Evolutionary conservation across 2,888 invertebrate genomes (phyloP), one percentile per base, ranked within the genome.

Genomic region (Rapana venosa): DNA sequence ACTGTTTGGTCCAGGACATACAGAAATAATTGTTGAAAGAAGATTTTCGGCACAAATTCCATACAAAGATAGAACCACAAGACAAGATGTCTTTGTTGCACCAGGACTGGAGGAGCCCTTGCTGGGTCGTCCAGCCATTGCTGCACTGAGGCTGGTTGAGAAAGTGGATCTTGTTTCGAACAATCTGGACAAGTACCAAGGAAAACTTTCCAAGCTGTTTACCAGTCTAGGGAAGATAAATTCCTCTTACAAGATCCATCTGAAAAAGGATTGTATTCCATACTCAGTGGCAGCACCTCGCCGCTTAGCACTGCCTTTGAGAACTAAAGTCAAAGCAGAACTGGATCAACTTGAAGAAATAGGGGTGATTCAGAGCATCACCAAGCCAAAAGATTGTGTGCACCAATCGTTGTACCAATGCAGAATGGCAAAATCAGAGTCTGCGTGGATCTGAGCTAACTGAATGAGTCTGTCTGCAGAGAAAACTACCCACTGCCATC

Each of bases 221-320:
- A 22, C 13, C 13, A 36, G 81, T 36, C 81, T 81, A 8, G 81
- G 81, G 26, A 81, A 81, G 22, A 35, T 81, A 22, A 15, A 81
- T 20, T 36, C 35, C n/a, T 15, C 81, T 11, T 88, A 81, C 88
- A 81, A 77, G 79, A 88, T 58, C 32, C 35, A 79, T 74, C 88
- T 88, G 35, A 88, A 87, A 47, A 77, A 87, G 22, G 77, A 47
- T n/a, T 35, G 26, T 6, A 77, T 66, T 35, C 88, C 79, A 56
- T 88, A 56, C 81, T 77, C 88, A 1, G 61, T 88, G 26, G 58
- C 88, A 26, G 79, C 83, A 79, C 88, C 88, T 47, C 30, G 79
- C 26, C 77, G 88, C 20, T 56, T 88, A 26, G 61, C 88, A 61
- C 35, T 83, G 81, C 88, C 88, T 15, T 35, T 88, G 58, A 47